A percentile compares a stretch with the other conserved stretches of the same genome.
phyloP scores from a whole-genome alignment of 2,797 vertebrate species.

The Bradypodion ventrale region DNA sequence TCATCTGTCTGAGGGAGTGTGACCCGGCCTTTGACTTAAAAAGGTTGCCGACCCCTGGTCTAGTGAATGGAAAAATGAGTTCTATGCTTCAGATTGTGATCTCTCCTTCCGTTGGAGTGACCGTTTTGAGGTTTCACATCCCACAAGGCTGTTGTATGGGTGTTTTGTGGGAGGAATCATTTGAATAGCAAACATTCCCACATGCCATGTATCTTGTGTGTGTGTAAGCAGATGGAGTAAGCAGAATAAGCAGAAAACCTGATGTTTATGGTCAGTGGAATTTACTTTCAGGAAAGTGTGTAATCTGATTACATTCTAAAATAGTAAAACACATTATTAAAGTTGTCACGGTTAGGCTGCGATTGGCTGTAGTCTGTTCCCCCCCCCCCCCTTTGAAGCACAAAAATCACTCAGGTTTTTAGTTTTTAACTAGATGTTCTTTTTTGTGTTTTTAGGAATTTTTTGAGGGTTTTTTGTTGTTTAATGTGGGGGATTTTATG shows the following conservation, averaged over 20 bases:
- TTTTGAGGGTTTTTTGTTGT: too few species aligned
- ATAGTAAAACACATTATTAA: background rate
- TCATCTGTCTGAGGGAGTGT: too few species aligned
- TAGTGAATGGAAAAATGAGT: background rate
- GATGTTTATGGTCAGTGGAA: too few species aligned
- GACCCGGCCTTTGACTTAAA: too few species aligned
- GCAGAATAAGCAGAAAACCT: background rate
- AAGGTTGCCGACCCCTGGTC: too few species aligned
- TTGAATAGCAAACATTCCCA: background rate
- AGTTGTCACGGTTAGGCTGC: background rate
- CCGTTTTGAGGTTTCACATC: too few species aligned
- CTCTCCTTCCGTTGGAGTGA: too few species aligned
- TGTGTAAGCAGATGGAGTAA: background rate
- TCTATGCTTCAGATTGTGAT: too few species aligned
- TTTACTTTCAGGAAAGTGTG: background rate
- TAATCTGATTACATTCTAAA: background rate
- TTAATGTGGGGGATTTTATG: too few species aligned
- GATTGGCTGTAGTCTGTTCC: background rate
- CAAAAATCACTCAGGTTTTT: too few species aligned
- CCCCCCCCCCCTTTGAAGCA: background rate
- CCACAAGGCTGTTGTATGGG: background rate
- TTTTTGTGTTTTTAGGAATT: too few species aligned
- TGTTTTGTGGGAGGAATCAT: background rate
- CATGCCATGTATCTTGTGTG: constrained; percentile 33
- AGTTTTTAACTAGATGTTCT: too few species aligned